Evolutionary conservation across 37 sponge, comb jelly and placozoan genomes (phyloP), one percentile per base, ranked within the genome.

Genomic region (Ephydatia muelleri): DNA sequence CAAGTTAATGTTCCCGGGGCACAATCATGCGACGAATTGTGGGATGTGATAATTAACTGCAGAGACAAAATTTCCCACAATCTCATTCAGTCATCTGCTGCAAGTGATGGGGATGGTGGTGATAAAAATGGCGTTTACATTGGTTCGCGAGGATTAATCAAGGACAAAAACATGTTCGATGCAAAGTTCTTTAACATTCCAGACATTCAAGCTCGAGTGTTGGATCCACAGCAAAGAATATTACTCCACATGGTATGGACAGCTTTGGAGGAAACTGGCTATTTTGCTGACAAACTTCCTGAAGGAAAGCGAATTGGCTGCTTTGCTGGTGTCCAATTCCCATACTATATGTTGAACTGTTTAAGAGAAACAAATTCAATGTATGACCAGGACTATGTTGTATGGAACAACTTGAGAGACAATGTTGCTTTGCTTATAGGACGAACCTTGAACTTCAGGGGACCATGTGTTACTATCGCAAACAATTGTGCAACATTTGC

Each of bases 251-350:
- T 23, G 27, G 75, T 74, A 8, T 74, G 75, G 75, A 34, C 75
- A 36, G 75, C 75, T 21, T 33, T 74, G 27, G 75, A 74, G 32
- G 25, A 74, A 33, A 34, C 36, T 36, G 75, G 75, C 32, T 74
- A 19, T 74, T 11, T 8, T 11, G 32, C 75, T 13, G 6, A 3
- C 34, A 74, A 19, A 74, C 32, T 74, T 11, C 3, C 34, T 35
- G 75, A 74, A 34, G 34, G n/a, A 6, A 3, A 25, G 12, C 5
- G 32, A 11, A 74, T 74, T 74, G 75, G 75, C 12, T 31, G 34
- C 34, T 74, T 74, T 74, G 75, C 36, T 34, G 75, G 75, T 74
- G 75, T 35, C 5, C 75, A 74, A 28, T 74, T 74, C 12, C 75
- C 75, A 25, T 36, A 11, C 25, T 74, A 74, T 33, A 8, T 74